Conservation (phyloP, 1,140 invertebrate species). For the Papilio aristodemus region DNA sequence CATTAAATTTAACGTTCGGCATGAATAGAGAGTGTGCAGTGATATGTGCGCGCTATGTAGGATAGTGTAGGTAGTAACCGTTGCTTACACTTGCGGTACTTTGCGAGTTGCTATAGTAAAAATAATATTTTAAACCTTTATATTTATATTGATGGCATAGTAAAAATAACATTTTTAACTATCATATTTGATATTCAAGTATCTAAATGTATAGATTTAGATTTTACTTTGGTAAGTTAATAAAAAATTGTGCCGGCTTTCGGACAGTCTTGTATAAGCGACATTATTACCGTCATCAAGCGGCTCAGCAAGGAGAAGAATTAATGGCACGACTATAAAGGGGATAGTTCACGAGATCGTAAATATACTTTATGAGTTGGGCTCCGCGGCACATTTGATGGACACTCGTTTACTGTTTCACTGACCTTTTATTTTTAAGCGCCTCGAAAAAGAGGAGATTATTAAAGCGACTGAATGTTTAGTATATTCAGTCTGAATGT, state of each 20-base stretch:
- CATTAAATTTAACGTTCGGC: conserved; percentile 11
- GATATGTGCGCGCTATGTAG: background rate
- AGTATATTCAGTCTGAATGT: background rate
- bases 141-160: background rate
- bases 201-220: no score
- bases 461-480: background rate
- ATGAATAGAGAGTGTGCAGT: conserved; percentile 10
- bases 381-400: conserved; percentile 26
- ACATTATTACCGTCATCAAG: conserved; percentile 8
- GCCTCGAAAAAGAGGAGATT: background rate
- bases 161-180: no score
- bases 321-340: conserved; percentile 27
- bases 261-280: conserved; percentile 19
- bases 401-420: conserved; percentile 22
- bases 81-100: conserved; percentile 21
- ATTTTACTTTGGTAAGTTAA: no score
- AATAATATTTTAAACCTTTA: conserved; percentile 7
- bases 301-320: conserved; percentile 15
- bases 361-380: conserved; percentile 30
- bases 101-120: conserved; percentile 10
- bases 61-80: conserved; percentile 6
- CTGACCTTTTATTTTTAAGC: background rate
- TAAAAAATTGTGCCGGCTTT: conserved; percentile 10
- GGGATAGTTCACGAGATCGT: conserved; percentile 23
- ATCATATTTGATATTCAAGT: no score